Conservation (phyloP, 2,888 invertebrate genomes). For the Cartodere bifasciata region DNA sequence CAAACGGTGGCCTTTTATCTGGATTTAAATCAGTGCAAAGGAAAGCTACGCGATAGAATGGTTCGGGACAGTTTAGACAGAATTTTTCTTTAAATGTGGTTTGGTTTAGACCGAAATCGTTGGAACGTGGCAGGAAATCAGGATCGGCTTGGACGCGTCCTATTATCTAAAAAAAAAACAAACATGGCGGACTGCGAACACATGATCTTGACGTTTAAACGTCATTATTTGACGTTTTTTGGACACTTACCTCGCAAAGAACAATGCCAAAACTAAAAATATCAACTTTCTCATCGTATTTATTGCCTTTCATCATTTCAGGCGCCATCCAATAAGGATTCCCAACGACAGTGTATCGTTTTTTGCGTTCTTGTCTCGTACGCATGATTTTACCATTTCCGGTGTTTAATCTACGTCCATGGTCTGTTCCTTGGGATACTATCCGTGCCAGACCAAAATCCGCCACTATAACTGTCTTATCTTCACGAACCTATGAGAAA, state of each 20-base stretch:
- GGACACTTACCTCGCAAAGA: constrained; percentile 65
- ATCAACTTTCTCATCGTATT: constrained; percentile 93
- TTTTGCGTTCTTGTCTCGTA: constrained; percentile 50
- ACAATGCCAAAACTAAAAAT: constrained; percentile 94
- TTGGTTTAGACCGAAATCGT: constrained; percentile 87
- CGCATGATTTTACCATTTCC: constrained; percentile 23
- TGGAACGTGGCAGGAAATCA: constrained; percentile 79
- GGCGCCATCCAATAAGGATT: constrained; percentile 99
- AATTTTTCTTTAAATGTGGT: constrained; percentile 75
- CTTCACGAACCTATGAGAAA: constrained; percentile 28
- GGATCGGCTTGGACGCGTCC: constrained; percentile 92
- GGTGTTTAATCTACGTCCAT: constrained; percentile 27
- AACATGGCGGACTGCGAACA: too few species aligned
- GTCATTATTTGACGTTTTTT: constrained; percentile 4
- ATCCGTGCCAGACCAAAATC: constrained; percentile 89
- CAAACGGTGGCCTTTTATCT: constrained; percentile 80
- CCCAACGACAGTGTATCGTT: constrained; percentile 90
- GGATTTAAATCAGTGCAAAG: constrained; percentile 84
- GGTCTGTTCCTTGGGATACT: constrained; percentile 42
- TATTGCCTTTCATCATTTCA: constrained; percentile 95
- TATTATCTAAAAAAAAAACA: constrained; percentile 67
- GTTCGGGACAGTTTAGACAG: constrained; percentile 71
- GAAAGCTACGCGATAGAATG: constrained; percentile 80
- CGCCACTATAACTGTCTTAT: constrained; percentile 86
- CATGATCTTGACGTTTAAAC: constrained; percentile 1